These are phyloP conservation scores for Tapirus indicus DNA, from an alignment of 2,797 vertebrate genomes.

Conservation along the genomic window DNA sequence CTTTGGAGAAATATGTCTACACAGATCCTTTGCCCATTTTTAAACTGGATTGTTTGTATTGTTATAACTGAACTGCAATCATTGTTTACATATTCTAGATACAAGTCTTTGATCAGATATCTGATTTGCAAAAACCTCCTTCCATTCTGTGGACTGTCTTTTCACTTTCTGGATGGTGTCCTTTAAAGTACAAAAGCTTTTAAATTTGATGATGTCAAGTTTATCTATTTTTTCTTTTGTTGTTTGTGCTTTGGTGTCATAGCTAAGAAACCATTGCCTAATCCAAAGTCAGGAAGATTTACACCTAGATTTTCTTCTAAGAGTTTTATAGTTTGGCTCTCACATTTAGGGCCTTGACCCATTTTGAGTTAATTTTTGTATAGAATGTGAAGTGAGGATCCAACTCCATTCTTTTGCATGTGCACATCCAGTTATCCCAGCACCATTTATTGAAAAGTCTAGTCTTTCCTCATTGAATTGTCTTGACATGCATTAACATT, in stretches of 20 bases:
- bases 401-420: neutral
- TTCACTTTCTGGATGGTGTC: neutral
- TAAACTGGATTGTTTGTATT: neutral
- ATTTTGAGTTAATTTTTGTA: constrained; percentile 6
- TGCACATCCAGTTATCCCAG: neutral
- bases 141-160: neutral
- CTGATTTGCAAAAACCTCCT: neutral
- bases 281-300: neutral
- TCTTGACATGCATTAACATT: neutral
- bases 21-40: neutral
- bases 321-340: neutral
- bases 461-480: neutral
- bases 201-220: neutral
- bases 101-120: neutral
- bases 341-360: neutral
- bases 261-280: neutral
- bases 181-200: neutral
- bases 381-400: neutral
- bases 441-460: neutral
- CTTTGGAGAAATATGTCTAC: neutral
- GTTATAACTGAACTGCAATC: neutral
- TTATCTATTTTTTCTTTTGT: neutral
- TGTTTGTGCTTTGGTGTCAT: neutral
- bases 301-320: neutral
- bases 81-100: neutral